Conservation (phyloP, 2,888 invertebrate genomes). For the Aphidoletes aphidimyza region DNA sequence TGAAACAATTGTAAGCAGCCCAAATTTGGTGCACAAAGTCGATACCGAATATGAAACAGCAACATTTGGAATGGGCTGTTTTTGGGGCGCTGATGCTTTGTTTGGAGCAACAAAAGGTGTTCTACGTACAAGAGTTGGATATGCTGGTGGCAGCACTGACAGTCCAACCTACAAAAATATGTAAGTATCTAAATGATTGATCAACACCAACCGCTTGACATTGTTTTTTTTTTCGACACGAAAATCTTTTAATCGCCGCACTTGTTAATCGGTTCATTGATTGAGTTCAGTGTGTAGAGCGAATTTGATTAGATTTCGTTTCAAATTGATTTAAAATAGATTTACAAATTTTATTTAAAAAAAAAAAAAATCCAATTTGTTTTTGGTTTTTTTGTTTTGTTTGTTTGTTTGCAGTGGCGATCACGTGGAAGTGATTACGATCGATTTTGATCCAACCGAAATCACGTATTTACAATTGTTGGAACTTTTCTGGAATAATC, state of each 20-base stretch:
- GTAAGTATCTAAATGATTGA: slow-evolving; percentile 71
- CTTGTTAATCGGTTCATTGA: background rate
- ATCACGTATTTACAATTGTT: slow-evolving; percentile 81
- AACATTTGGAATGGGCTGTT: slow-evolving; percentile 93
- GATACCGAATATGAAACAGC: slow-evolving; percentile 68
- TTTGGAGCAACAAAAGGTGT: slow-evolving; percentile 79
- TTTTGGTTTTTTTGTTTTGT: background rate
- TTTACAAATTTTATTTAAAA: too few species aligned
- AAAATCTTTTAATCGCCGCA: background rate
- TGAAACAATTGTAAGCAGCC: slow-evolving; percentile 58
- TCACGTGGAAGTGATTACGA: slow-evolving; percentile 93
- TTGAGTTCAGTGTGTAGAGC: background rate
- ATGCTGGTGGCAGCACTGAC: slow-evolving; percentile 85
- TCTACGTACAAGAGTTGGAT: slow-evolving; percentile 91
- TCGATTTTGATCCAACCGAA: slow-evolving; percentile 86
- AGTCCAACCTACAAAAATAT: slow-evolving; percentile 85
- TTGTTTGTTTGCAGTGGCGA: slow-evolving; percentile 75
- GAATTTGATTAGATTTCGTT: too few species aligned
- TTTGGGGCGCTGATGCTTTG: slow-evolving; percentile 90
- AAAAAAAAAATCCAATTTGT: background rate
- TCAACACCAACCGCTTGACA: slow-evolving; percentile 56
- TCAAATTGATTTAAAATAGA: too few species aligned
- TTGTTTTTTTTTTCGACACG: background rate
- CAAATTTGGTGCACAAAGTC: slow-evolving; percentile 63
- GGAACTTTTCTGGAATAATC: slow-evolving; percentile 90